Conservation (phyloP, 2,113 vertebrate species). For the Scomber colias region DNA sequence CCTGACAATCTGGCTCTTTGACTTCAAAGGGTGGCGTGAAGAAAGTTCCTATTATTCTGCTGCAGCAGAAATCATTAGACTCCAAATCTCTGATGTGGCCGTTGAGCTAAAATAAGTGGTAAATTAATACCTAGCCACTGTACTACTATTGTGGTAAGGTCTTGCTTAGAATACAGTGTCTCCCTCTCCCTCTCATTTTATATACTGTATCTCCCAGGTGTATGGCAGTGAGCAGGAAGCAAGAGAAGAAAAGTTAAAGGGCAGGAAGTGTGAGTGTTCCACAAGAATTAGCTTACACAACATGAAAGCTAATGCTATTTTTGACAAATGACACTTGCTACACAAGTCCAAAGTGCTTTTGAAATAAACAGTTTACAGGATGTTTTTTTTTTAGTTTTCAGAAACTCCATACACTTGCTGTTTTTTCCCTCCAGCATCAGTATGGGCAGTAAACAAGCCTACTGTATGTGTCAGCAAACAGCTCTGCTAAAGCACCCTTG, state of each 20-base stretch:
- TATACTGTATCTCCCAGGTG: background rate
- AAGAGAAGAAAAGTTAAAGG: background rate
- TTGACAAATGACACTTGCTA: background rate
- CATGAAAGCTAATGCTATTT: background rate
- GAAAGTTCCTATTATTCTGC: conserved; percentile 78
- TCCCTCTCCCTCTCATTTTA: background rate
- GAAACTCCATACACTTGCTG: no score
- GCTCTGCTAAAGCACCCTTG: no score
- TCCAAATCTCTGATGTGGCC: conserved; percentile 63
- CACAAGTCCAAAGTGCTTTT: background rate
- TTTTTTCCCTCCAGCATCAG: no score
- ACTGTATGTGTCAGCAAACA: no score
- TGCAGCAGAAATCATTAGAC: conserved; percentile 66
- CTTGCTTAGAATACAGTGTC: conserved; percentile 8
- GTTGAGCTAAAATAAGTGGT: conserved; percentile 54
- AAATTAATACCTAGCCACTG: conserved; percentile 58
- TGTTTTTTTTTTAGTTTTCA: no score
- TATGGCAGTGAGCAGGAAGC: background rate
- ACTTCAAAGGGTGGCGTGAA: conserved; percentile 77
- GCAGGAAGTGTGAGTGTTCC: background rate
- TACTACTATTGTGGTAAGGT: conserved; percentile 11
- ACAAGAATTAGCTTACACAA: background rate
- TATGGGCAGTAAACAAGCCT: no score
- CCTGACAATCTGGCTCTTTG: conserved; percentile 70
- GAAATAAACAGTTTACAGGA: background rate